These are phyloP conservation scores for Odocoileus virginianus DNA, from an alignment of 2,113 vertebrate species.

Conservation along the genomic window DNA sequence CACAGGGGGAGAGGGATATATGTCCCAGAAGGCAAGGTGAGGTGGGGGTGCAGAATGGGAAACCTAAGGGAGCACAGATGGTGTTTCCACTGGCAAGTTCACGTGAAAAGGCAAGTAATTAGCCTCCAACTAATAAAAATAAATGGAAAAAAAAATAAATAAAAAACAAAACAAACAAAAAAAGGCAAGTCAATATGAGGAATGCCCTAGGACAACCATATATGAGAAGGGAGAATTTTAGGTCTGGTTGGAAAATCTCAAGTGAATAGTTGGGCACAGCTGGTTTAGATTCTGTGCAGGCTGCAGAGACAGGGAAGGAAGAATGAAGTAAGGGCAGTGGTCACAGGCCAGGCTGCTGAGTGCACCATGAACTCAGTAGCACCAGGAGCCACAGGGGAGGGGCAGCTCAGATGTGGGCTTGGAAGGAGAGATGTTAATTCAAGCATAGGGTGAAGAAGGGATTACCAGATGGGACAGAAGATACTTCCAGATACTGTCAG, in stretches of 20 bases:
- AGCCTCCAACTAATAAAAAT: no score
- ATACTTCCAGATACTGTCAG: not conserved
- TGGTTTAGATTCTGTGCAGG: not conserved
- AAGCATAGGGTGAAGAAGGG: not conserved
- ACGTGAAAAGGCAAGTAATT: not conserved
- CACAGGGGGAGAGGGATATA: not conserved
- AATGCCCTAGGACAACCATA: not conserved
- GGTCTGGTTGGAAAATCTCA: not conserved
- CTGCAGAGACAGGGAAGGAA: not conserved
- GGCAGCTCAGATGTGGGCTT: not conserved
- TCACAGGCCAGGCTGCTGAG: not conserved
- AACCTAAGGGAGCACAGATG: not conserved
- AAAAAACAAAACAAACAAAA: no score
- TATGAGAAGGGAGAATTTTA: not conserved
- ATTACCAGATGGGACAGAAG: not conserved
- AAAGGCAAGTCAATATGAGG: not conserved
- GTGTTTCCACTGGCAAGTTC: not conserved
- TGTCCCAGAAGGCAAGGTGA: not conserved
- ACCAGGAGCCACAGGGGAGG: rapidly evolving
- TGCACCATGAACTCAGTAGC: not conserved
- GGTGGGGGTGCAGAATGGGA: no score
- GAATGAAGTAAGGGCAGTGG: not conserved
- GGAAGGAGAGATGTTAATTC: not conserved
- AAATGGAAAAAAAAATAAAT: no score
- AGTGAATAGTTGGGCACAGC: not conserved